Base-by-base conservation (phyloP, 2,797 vertebrate species). In the Phataginus tetradactyla region DNA sequence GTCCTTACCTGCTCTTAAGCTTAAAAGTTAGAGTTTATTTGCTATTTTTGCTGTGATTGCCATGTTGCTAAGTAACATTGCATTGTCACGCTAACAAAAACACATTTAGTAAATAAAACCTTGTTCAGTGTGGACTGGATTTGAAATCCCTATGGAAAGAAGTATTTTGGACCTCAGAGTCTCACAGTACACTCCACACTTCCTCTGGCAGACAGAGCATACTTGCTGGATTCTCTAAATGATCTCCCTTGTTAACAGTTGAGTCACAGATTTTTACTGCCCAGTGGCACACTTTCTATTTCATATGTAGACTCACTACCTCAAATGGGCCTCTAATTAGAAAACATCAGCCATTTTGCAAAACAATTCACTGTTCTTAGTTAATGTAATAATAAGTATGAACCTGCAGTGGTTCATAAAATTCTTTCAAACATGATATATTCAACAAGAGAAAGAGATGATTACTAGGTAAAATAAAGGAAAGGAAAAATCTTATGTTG, bases 381-480 rank as follows among this genome's bases (percentile, higher is more conserved):
- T 61, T 94, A 88, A 72, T 37, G 4, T 69, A 66, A 75, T 39
- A 12, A 29, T 53, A 74, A 89, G 27, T 69, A 77, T 91, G 66
- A 63, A 91, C 25, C 55, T 91, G 42, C 32, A 89, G 12, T n/a
- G 6, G 12, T 68, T 74, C 8, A 92, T 59, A 92, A 95, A 95
- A 86, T 75, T 8, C 59, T 79, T 89, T 93, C 61, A 96, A 81
- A 86, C 4, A 11, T 45, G 11, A 90, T 68, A 29, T 14, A 92
- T 59, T 90, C 91, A 95, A 93, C 32, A 74, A 86, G 27, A 23
- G 13, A 77, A 87, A 86, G 37, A 94, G 15, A 72, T 69, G 37
- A 94, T 75, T 86, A 55, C 39, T n/a, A 64, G 68, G 4, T 39
- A 51, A 95, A 86, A 80, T 80, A 86, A 95, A 72, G 37, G 27